phyloP scores from a whole-genome alignment of 2,797 vertebrate species.

The Enteromius unitaeniatus region DNA sequence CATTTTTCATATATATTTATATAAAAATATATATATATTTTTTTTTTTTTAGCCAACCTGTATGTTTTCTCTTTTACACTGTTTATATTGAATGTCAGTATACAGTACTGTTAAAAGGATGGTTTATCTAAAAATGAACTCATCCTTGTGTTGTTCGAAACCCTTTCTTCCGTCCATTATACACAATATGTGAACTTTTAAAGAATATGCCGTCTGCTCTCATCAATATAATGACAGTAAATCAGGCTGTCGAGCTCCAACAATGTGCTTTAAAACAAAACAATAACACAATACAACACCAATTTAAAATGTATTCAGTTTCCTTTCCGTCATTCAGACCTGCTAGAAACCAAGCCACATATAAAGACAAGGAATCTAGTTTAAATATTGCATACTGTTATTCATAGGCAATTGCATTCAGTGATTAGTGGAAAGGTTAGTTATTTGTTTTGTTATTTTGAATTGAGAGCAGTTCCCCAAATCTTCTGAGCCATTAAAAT shows the following conservation, averaged over 20 bases:
- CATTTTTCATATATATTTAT: background rate
- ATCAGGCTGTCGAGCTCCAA: background rate
- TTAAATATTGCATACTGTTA: background rate
- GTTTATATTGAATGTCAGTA: background rate
- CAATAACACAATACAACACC: background rate
- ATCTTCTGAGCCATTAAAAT: constrained; percentile 34
- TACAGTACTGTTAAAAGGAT: background rate
- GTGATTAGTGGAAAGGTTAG: background rate
- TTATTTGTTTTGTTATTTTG: background rate
- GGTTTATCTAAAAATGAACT: background rate
- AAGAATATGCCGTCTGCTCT: background rate
- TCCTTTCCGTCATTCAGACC: background rate
- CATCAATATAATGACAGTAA: background rate
- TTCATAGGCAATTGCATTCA: background rate
- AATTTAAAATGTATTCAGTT: background rate
- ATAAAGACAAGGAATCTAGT: background rate
- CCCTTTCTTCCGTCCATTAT: background rate
- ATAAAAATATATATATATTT: background rate
- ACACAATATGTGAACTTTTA: background rate
- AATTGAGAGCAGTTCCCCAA: background rate
- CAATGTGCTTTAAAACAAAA: background rate
- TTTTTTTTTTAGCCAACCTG: background rate
- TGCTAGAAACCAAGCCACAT: background rate
- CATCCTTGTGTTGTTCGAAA: background rate
- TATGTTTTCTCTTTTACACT: background rate